These are phyloP conservation scores for Rhinichthys osculus DNA, from an alignment of 2,797 vertebrate genomes.

Conservation along the genomic window DNA sequence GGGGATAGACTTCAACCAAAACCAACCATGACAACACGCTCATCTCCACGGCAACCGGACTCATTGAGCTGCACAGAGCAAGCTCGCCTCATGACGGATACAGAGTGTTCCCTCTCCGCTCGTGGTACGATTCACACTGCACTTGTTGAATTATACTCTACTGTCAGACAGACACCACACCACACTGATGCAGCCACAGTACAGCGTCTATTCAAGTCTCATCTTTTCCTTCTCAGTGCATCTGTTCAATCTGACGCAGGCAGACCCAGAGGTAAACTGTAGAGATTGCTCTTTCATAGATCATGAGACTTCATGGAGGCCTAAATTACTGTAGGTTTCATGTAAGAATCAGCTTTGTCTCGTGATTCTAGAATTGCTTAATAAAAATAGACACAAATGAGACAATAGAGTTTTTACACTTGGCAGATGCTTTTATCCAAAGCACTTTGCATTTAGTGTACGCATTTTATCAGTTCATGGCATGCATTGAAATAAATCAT, in stretches of 20 bases:
- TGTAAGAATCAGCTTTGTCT: neutral
- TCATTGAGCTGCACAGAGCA: constrained; percentile 67
- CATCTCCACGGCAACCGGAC: constrained; percentile 76
- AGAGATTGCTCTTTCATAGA: neutral
- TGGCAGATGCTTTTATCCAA: neutral
- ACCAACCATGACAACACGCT: constrained; percentile 72
- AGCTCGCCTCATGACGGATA: constrained; percentile 73
- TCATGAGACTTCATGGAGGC: neutral
- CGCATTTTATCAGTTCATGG: neutral
- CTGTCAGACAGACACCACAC: constrained; percentile 29
- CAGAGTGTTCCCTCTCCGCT: constrained; percentile 69
- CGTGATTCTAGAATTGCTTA: neutral
- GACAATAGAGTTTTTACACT: neutral
- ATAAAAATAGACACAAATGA: neutral
- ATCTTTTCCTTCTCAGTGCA: neutral
- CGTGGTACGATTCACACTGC: neutral
- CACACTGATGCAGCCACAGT: neutral
- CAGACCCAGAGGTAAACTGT: neutral
- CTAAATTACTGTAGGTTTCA: neutral
- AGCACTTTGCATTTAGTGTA: neutral
- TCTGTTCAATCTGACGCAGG: neutral
- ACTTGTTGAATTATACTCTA: constrained; percentile 44
- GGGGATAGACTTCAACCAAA: constrained; percentile 67
- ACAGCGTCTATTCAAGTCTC: neutral
- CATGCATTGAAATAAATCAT: neutral